These are phyloP conservation scores for Ceramica pisi DNA, from an alignment of 2,888 invertebrate species.

Conservation along the genomic window DNA sequence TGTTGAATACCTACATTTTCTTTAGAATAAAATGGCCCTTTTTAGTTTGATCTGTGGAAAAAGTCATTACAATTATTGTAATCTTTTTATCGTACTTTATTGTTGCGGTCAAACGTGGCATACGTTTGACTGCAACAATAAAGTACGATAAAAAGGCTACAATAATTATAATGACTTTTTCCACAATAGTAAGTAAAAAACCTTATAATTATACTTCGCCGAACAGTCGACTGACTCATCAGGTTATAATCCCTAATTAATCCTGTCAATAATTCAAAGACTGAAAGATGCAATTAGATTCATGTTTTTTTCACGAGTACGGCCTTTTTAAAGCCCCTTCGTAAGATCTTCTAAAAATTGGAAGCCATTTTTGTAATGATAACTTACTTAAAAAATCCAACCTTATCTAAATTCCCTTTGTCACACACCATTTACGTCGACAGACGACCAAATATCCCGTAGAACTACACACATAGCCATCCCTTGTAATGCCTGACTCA, in stretches of 20 bases:
- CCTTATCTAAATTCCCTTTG: slow-evolving; percentile 15
- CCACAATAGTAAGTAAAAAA: no score
- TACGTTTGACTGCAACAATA: no score
- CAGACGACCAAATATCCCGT: background rate
- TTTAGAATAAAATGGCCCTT: background rate
- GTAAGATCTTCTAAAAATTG: background rate
- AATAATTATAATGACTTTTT: no score
- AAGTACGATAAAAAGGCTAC: no score
- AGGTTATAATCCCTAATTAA: background rate
- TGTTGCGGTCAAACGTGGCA: no score
- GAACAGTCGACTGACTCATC: background rate
- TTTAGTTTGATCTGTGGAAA: no score
- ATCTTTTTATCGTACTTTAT: no score
- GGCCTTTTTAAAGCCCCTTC: no score
- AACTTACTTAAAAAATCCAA: background rate
- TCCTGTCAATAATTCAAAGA: background rate
- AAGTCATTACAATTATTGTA: no score
- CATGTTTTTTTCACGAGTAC: no score
- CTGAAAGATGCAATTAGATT: background rate
- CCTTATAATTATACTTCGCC: background rate
- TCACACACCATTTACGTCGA: slow-evolving; percentile 15
- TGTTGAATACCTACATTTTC: background rate
- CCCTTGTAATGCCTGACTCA: slow-evolving; percentile 36
- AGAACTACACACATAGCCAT: background rate
- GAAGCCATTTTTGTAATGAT: background rate